Evolutionary conservation across 2,888 invertebrate genomes (phyloP).

Genomic region (Nymphalis polychloros): DNA sequence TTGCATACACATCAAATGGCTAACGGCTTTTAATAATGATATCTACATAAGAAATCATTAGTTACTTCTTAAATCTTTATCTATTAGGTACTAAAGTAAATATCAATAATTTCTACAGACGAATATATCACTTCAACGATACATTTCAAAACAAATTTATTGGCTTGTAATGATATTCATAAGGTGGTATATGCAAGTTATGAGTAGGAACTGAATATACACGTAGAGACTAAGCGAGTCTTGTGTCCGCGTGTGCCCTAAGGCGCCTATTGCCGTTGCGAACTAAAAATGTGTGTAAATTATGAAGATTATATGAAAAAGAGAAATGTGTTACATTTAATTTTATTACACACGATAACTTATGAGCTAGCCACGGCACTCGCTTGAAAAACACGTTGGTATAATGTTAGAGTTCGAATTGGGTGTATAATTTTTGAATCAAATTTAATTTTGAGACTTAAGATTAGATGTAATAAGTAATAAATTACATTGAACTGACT

Average conservation of each 20-base stretch:
- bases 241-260: slow-evolving; percentile 52
- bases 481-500: slow-evolving; percentile 30
- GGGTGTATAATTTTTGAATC: neutral
- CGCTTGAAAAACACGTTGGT: slow-evolving; percentile 73
- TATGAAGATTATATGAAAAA: slow-evolving; percentile 81
- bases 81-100: slow-evolving; percentile 1
- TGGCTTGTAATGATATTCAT: slow-evolving; percentile 30
- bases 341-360: slow-evolving; percentile 81
- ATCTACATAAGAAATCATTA: neutral
- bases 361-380: slow-evolving; percentile 75
- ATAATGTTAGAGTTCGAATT: slow-evolving; percentile 25
- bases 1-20: too few relatives aligned
- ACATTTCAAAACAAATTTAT: slow-evolving; percentile 27
- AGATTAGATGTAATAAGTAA: slow-evolving; percentile 26
- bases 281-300: slow-evolving; percentile 80
- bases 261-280: slow-evolving; percentile 70
- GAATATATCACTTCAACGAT: slow-evolving; percentile 7
- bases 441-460: slow-evolving; percentile 36
- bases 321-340: slow-evolving; percentile 82
- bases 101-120: slow-evolving; percentile 7
- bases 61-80: slow-evolving; percentile 1
- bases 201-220: slow-evolving; percentile 33
- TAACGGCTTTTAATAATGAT: too few relatives aligned
- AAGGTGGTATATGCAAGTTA: slow-evolving; percentile 22
- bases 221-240: slow-evolving; percentile 24